Evolutionary conservation across 2,113 vertebrate genomes (phyloP), one percentile per base, ranked within the genome.

Genomic region (Mormoops blainvillei): DNA sequence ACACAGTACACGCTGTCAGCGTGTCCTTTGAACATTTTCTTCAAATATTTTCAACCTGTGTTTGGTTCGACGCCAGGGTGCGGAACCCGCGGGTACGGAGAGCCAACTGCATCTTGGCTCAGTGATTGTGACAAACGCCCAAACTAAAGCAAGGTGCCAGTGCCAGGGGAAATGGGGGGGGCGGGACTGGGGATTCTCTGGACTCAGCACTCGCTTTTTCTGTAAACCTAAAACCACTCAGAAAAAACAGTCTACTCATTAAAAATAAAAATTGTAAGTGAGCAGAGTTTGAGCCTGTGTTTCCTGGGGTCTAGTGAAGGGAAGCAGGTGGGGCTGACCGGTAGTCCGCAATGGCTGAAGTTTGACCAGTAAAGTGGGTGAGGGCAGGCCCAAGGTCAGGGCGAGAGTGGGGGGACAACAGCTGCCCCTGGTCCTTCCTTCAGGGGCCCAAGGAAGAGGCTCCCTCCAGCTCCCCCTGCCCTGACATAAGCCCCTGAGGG

Each of bases 71-170:
- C 7, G 22, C 74, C 2, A 2, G 31, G 48, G 48, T 16, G 41
- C 14, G 4, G 70, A 74, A 18, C 71, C 71, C 71, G 15, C 7
- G 2, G 74, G 14, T 12, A 20, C 45, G 13, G 45, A 76, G 10
- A n/a, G 74, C 31, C 73, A 77, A 50, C 45, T 3, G 28, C 1
- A 11, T 2, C 3, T 11, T 1, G 0, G 31, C 73, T 9, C 4
- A 0, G 0, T 12, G 1, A 0, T 0, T 4, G 2, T 1, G 11
- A 28, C 5, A 26, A 19, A 38, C 0, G 0, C 0, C 22, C n/a
- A 0, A 0, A 0, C 0, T 2, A 6, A 36, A 0, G 7, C 19
- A 15, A 52, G 52, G 8, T 0, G 5, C 4, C 4, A 22, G 11
- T 1, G 10, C n/a, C 1, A 3, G 5, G n/a, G 36, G 10, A 52